A percentile compares a stretch with the other conserved stretches of the same genome.
phyloP scores from a whole-genome alignment of 2,888 invertebrate species.

The Ethmia dodecea region DNA sequence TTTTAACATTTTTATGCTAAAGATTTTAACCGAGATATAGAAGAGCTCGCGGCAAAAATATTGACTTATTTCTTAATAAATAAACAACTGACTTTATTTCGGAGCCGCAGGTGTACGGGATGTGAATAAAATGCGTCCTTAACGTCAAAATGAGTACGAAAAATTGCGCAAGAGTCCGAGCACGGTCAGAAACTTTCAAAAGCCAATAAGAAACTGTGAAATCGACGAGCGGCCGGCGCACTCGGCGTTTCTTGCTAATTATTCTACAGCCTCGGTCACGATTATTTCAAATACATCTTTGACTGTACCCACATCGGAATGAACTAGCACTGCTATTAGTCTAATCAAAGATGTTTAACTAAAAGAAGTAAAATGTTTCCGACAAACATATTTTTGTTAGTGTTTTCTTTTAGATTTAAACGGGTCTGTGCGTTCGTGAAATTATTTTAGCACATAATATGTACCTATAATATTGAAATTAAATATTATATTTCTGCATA shows the following conservation, averaged over 20 bases:
- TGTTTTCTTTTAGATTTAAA: no score
- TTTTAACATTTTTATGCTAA: background rate
- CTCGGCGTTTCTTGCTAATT: conserved; percentile 57
- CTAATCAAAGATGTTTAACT: conserved; percentile 22
- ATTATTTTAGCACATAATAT: no score
- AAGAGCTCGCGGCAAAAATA: conserved; percentile 29
- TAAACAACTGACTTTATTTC: conserved; percentile 32
- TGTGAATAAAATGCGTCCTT: conserved; percentile 33
- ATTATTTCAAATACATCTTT: conserved; percentile 43
- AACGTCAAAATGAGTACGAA: conserved; percentile 30
- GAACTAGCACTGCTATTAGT: conserved; percentile 26
- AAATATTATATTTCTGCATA: no score
- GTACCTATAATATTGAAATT: no score
- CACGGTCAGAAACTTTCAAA: conserved; percentile 59
- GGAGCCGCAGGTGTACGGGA: conserved; percentile 37
- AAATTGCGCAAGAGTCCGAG: conserved; percentile 39
- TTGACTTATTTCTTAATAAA: conserved; percentile 41
- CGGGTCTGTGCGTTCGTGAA: no score
- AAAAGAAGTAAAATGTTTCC: no score
- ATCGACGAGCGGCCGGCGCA: conserved; percentile 45
- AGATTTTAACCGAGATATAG: conserved; percentile 19
- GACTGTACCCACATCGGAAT: conserved; percentile 24
- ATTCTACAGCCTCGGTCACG: conserved; percentile 59
- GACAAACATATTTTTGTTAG: no score
- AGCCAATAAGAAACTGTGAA: conserved; percentile 64